A percentile compares a stretch with the other conserved stretches of the same genome.
Conservation (phyloP, 2,113 vertebrate species). For the Chascanopsetta lugubris region DNA sequence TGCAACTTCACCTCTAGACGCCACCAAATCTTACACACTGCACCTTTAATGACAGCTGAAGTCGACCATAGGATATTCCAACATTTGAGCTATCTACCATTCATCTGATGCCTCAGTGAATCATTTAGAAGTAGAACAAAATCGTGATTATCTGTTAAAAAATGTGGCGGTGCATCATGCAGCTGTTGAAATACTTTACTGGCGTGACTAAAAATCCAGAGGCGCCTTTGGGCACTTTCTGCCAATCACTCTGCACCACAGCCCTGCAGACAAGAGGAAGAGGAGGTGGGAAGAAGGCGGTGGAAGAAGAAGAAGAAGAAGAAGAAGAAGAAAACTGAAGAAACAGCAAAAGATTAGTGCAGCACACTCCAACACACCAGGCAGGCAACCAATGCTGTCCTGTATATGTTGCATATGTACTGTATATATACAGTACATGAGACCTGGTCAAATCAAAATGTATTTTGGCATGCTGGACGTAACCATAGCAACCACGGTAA, state of each 20-base stretch:
- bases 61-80: no score
- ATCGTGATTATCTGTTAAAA: background rate
- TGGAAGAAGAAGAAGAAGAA: background rate
- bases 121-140: background rate
- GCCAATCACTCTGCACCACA: background rate
- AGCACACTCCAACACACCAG: no score
- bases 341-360: background rate
- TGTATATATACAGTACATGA: background rate
- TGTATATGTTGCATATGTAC: background rate
- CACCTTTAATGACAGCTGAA: no score
- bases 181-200: conserved; percentile 2
- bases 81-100: background rate
- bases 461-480: conserved; percentile 54
- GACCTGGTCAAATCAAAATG: conserved; percentile 36
- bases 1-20: no score
- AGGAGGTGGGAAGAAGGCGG: background rate
- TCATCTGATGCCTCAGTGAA: background rate
- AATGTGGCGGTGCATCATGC: background rate
- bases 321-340: background rate
- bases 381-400: background rate
- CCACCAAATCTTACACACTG: no score
- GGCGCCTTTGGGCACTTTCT: background rate
- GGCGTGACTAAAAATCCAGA: background rate
- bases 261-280: background rate
- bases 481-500: conserved; percentile 50